Conservation (phyloP, 2,797 vertebrate species). For the Threskiornis aethiopicus region DNA sequence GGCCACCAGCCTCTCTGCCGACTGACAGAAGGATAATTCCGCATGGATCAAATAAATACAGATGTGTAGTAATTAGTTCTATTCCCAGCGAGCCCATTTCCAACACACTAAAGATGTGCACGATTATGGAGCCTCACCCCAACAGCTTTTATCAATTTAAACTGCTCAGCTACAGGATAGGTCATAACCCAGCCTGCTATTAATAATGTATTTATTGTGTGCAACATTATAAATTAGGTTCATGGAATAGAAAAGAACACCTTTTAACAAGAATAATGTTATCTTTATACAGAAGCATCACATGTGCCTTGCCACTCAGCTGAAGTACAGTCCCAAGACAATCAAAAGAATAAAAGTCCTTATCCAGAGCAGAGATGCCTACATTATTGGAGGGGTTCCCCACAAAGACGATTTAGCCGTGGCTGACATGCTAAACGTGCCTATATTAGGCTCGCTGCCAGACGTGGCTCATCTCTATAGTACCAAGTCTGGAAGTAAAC, state of each 20-base stretch:
- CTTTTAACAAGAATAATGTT: conserved; percentile 70
- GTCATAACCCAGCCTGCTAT: conserved; percentile 93
- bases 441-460: conserved; percentile 84
- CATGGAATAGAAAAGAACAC: conserved; percentile 70
- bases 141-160: conserved; percentile 99
- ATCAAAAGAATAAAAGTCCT: conserved; percentile 82
- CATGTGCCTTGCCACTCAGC: conserved; percentile 84
- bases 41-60: conserved; percentile 99
- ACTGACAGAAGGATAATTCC: conserved; percentile 99
- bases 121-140: conserved; percentile 90
- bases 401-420: conserved; percentile 88
- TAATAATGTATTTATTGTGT: conserved; percentile 91
- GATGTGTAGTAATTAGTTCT: conserved; percentile 99
- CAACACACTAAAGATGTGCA: conserved; percentile 94
- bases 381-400: conserved; percentile 82
- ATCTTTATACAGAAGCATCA: conserved; percentile 67
- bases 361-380: conserved; percentile 82
- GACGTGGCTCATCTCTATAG: conserved; percentile 80
- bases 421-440: conserved; percentile 84
- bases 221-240: conserved; percentile 81
- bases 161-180: conserved; percentile 94
- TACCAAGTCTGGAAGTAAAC: conserved; percentile 86
- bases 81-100: conserved; percentile 97
- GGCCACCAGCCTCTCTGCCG: conserved; percentile 91
- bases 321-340: conserved; percentile 88